Evolutionary conservation across 2,888 invertebrate genomes (phyloP), one percentile per base, ranked within the genome.

Genomic region (Penaeus monodon): DNA sequence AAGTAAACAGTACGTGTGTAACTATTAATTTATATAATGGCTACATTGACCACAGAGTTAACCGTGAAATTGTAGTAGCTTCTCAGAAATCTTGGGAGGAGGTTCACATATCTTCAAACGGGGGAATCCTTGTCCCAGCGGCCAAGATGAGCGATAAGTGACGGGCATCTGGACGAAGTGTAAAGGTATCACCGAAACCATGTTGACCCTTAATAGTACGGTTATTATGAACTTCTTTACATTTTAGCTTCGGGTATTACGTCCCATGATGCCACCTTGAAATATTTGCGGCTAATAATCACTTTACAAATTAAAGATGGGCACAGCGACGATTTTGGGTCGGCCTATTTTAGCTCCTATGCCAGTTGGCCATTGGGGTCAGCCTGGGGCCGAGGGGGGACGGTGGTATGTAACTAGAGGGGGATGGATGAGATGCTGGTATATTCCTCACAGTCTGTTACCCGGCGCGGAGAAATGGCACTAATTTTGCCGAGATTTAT

Each of bases 21-120:
- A 88, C 88, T 88, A 88, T 88, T 88, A 88, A 88, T 88, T 88
- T 88, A 85, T 88, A 81, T 88, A 88, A 88, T 88, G 85, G 85
- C 88, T 88, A 88, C 88, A 88, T 88, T 85, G 85, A 82, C 88
- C 88, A 85, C 81, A 74, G 82, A 88, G 85, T 80, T 81, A 83
- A 88, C 88, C 85, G 85, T 88, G 88, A 88, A 88, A 88, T 88
- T 88, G 88, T 73, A 66, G 66, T 29, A 27, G 77, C 38, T 86
- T 84, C 70, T 70, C 86, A 86, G 77, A 86, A 86, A 29, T 29
- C 70, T 78, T 86, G 77, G 86, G 81, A 81, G 68, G 44, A 27
- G 77, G 14, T 68, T 77, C 86, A 65, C 17, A 73, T 68, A 38
- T 44, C 38, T 86, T 86, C 81, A 78, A 12, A 22, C 81, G 49